These are phyloP conservation scores for Enteromius afrohamiltoni DNA, from an alignment of 2,797 vertebrate genomes.

Conservation along the genomic window DNA sequence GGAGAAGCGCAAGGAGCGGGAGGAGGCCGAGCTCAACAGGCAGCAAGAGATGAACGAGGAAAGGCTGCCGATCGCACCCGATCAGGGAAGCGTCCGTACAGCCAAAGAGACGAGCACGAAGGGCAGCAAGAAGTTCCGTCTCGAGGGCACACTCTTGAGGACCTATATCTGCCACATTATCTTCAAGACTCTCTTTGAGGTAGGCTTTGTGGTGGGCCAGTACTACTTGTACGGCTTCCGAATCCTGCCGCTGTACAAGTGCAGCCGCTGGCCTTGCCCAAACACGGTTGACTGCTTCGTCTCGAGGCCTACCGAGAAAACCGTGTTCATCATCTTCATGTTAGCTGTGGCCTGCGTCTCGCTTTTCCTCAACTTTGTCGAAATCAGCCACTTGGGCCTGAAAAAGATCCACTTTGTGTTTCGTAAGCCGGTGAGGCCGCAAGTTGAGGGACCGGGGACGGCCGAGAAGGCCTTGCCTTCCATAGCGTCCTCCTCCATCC, in stretches of 20 bases:
- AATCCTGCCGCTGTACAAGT: constrained; percentile 94
- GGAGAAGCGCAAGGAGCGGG: constrained; percentile 82
- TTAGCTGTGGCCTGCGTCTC: constrained; percentile 92
- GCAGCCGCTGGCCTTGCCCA: constrained; percentile 97
- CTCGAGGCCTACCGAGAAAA: constrained; percentile 97
- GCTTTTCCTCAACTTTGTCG: constrained; percentile 94
- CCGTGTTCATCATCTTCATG: constrained; percentile 98
- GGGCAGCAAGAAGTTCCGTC: constrained; percentile 90
- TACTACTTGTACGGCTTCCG: constrained; percentile 96
- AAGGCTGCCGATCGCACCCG: constrained; percentile 71
- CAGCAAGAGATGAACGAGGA: constrained; percentile 76
- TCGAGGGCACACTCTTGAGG: constrained; percentile 94
- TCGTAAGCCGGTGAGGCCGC: constrained; percentile 72
- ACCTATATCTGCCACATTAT: constrained; percentile 97
- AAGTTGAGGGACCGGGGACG: constrained; percentile 48
- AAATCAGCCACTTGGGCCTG: constrained; percentile 93
- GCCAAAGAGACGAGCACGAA: constrained; percentile 83
- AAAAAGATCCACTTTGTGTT: constrained; percentile 90
- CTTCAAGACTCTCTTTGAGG: constrained; percentile 98
- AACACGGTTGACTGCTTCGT: constrained; percentile 98
- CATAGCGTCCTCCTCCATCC: constrained; percentile 79
- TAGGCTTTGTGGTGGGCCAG: constrained; percentile 95
- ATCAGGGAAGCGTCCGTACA: constrained; percentile 76
- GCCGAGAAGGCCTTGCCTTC: constrained; percentile 71
- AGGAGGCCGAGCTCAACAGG: constrained; percentile 76